phyloP scores from a whole-genome alignment of 2,888 invertebrate genomes.

The Leuctra nigra region DNA sequence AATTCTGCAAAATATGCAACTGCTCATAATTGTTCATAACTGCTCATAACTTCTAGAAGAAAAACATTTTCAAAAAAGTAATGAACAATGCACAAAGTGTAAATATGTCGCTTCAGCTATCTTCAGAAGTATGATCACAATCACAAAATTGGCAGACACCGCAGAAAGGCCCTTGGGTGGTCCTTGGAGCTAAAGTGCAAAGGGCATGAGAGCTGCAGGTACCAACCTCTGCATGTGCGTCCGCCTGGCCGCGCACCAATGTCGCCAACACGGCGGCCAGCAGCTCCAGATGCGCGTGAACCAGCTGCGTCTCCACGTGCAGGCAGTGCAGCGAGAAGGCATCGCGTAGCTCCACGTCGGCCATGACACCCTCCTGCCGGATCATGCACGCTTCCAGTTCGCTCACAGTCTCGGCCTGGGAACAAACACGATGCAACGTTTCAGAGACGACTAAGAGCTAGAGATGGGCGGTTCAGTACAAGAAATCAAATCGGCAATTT shows the following conservation, averaged over 20 bases:
- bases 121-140: too few species aligned
- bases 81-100: too few species aligned
- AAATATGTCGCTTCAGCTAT: too few species aligned
- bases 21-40: too few species aligned
- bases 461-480: background rate
- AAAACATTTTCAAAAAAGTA: too few species aligned
- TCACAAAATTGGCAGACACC: too few species aligned
- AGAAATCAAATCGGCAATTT: background rate
- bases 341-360: conserved; percentile 52
- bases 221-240: conserved; percentile 48
- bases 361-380: conserved; percentile 54
- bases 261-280: conserved; percentile 51
- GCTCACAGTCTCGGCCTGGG: conserved; percentile 52
- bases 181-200: too few species aligned
- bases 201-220: background rate
- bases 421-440: conserved; percentile 9
- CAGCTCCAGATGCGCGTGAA: conserved; percentile 53
- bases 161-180: too few species aligned
- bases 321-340: conserved; percentile 56
- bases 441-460: background rate
- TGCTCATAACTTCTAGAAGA: too few species aligned
- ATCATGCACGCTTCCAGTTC: conserved; percentile 54
- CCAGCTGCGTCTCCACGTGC: conserved; percentile 55
- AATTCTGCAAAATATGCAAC: too few species aligned
- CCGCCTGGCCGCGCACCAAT: conserved; percentile 48